These are phyloP conservation scores for Enteromius radiatus DNA, from an alignment of 2,797 vertebrate genomes.

Conservation along the genomic window DNA sequence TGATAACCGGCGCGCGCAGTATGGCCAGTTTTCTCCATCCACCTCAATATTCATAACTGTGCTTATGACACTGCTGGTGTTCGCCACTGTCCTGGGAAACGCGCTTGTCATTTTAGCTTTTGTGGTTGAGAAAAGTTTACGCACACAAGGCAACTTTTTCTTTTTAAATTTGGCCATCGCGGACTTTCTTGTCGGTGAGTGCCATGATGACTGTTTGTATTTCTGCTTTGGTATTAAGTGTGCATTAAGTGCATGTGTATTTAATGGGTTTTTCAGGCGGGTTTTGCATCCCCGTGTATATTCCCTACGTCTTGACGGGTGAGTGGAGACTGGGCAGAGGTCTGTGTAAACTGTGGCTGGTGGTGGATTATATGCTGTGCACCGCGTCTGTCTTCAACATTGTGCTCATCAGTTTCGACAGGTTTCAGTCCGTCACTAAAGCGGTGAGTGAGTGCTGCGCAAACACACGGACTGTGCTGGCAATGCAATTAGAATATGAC, in stretches of 20 bases:
- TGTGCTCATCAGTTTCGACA: conserved; percentile 80
- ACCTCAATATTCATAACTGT: conserved; percentile 69
- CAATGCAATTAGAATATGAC: too few relatives aligned
- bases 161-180: conserved; percentile 82
- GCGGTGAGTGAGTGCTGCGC: conserved; percentile 68
- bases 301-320: conserved; percentile 77
- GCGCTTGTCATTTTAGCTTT: conserved; percentile 79
- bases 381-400: conserved; percentile 80
- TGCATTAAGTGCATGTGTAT: neutral
- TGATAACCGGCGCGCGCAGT: conserved; percentile 61
- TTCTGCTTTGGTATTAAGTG: neutral
- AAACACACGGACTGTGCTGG: neutral
- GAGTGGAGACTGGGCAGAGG: conserved; percentile 75
- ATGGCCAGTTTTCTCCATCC: conserved; percentile 67
- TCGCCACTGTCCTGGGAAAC: conserved; percentile 76
- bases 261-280: conserved; percentile 63
- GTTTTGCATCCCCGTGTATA: conserved; percentile 81
- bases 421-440: conserved; percentile 77
- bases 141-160: conserved; percentile 79
- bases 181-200: conserved; percentile 77
- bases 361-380: conserved; percentile 79
- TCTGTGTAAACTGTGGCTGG: conserved; percentile 79
- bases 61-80: conserved; percentile 77
- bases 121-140: conserved; percentile 74
- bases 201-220: neutral